Evolutionary conservation across 2,888 invertebrate species (phyloP).

Genomic region (Eucera pruinosa): DNA sequence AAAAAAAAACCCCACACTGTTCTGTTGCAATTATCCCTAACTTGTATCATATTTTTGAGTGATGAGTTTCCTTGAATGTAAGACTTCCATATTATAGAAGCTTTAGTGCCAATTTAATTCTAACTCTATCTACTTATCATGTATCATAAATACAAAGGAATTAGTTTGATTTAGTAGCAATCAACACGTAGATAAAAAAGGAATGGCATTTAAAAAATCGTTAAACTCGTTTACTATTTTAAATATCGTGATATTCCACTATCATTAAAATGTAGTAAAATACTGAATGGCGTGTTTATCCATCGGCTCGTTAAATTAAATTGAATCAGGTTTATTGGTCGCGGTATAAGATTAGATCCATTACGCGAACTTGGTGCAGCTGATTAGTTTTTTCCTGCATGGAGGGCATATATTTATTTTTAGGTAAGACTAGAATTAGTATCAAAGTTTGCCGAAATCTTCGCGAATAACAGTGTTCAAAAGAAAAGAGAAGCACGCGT

Average conservation of each 20-base stretch:
- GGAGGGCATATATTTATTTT: conserved; percentile 64
- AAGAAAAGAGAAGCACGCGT: background rate
- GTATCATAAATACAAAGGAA: conserved; percentile 3
- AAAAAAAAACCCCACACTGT: background rate
- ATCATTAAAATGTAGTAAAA: conserved; percentile 24
- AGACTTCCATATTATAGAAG: conserved; percentile 21
- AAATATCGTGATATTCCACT: background rate
- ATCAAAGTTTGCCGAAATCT: too few relatives aligned
- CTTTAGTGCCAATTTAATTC: background rate
- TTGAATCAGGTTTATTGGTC: conserved; percentile 62
- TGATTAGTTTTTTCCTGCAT: conserved; percentile 62
- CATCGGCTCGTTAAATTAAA: conserved; percentile 55
- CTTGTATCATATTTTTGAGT: conserved; percentile 33
- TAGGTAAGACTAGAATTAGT: conserved; percentile 47
- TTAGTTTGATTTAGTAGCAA: too few relatives aligned
- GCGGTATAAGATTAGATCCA: conserved; percentile 66
- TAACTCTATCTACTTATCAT: conserved; percentile 8
- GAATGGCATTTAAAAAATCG: conserved; percentile 31
- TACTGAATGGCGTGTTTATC: conserved; percentile 36
- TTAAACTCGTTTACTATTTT: background rate
- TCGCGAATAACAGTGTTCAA: background rate
- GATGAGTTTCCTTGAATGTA: conserved; percentile 25
- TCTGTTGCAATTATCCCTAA: conserved; percentile 11
- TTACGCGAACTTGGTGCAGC: conserved; percentile 68
- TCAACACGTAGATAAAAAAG: conserved; percentile 15